Evolutionary conservation across 2,113 vertebrate species (phyloP), one percentile per base, ranked within the genome.

Genomic region (Tiliqua scincoides): DNA sequence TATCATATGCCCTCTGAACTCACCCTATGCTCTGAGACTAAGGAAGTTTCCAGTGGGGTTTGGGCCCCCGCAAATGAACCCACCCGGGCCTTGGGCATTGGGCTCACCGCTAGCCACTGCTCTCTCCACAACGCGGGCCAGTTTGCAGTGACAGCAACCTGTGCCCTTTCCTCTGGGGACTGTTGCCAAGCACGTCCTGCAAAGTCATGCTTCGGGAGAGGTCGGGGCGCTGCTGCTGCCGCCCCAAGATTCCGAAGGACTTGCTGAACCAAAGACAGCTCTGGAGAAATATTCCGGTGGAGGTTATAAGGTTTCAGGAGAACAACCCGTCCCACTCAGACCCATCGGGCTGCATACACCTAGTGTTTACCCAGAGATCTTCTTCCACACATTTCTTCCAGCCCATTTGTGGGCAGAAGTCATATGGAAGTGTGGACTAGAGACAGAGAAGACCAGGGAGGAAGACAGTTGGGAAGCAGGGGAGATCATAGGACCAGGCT

Each of bases 371-470:
- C 32, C 32, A 61, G 52, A 71, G 23, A 83, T 12, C 11, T 61
- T 40, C 54, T 40, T 9, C 54, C 27, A 43, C 7, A 10, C 43
- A 25, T 12, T 52, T 72, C 71, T 40, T n/a, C 17, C 68, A 27
- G 25, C 4, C 71, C 37, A 27, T 5, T 54, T 12, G 43, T 3
- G 68, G 9, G 10, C 52, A 30, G 25, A 32, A 14, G 27, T 59
- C 32, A 17, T 20, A 14, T 40, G 6, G 74, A 27, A 54, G 48
- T 27, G 27, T 15, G 21, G 25, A 40, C 32, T 25, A 62, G 57
- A 40, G 20, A 37, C 8, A 6, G 3, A 17, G 7, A 20, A 8
- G 6, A 7, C 20, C 8, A 6, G 3, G 5, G 7, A 20, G 2
- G 6, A 7, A 32, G 8, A 57, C 17, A 12, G 54, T 57, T 12